A percentile compares a stretch with the other conserved stretches of the same genome.
These are phyloP conservation scores for Chanos chanos DNA, from an alignment of 2,797 vertebrate species.

Conservation along the genomic window DNA sequence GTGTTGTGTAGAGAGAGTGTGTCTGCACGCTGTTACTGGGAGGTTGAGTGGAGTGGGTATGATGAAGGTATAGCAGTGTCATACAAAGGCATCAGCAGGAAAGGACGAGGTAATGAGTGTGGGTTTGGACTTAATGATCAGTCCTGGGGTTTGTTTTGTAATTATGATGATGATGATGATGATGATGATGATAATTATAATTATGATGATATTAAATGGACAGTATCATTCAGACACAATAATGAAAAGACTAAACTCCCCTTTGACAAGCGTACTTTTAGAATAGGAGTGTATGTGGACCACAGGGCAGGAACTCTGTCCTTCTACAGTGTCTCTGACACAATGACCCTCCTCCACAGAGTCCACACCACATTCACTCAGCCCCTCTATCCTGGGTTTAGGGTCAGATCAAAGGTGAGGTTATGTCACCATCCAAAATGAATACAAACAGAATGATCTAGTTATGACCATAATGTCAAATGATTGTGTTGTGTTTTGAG, in stretches of 20 bases:
- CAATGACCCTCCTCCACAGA: constrained; percentile 28
- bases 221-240: constrained; percentile 9
- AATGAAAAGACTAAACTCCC: neutral
- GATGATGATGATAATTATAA: too few species aligned
- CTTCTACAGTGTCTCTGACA: constrained; percentile 26
- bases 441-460: neutral
- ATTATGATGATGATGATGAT: too few species aligned
- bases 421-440: constrained; percentile 7
- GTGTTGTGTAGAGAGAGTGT: constrained; percentile 5
- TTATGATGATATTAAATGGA: constrained; percentile 1
- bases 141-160: constrained; percentile 10
- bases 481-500: too few species aligned
- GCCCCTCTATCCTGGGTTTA: constrained; percentile 24
- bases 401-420: constrained; percentile 3
- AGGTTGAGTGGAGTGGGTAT: neutral
- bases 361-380: constrained; percentile 28
- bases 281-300: constrained; percentile 32
- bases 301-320: constrained; percentile 25
- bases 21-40: constrained; percentile 7
- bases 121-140: constrained; percentile 5
- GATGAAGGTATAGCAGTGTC: constrained; percentile 2
- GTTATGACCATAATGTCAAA: neutral
- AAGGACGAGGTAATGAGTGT: neutral
- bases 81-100: constrained; percentile 10
- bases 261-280: neutral